A percentile compares a stretch with the other conserved stretches of the same genome.
These are phyloP conservation scores for Lithophane semibrunnea DNA, from an alignment of 2,888 invertebrate genomes.

Conservation along the genomic window DNA sequence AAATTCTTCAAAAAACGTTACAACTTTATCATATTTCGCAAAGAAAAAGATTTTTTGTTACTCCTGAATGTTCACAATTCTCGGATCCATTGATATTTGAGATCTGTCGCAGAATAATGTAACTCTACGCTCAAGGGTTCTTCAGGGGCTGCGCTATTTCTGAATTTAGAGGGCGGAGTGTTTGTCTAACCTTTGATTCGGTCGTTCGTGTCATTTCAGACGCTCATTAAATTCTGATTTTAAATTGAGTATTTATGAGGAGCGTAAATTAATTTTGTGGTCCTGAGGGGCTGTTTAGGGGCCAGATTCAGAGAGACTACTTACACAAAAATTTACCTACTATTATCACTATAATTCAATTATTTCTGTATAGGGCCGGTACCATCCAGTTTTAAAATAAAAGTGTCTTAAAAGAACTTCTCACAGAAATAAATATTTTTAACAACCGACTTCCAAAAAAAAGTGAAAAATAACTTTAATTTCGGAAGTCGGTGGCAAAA, in stretches of 20 bases:
- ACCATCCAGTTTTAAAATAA: no score
- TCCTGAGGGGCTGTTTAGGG: constrained; percentile 11
- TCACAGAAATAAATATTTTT: no score
- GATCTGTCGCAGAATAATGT: constrained; percentile 53
- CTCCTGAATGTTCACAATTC: constrained; percentile 60
- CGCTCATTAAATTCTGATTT: constrained; percentile 58
- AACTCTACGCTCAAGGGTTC: constrained; percentile 50
- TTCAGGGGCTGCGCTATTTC: constrained; percentile 49
- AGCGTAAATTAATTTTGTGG: constrained; percentile 51
- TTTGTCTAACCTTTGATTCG: constrained; percentile 60
- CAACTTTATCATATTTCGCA: constrained; percentile 54
- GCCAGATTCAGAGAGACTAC: background rate
- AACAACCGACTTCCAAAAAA: no score
- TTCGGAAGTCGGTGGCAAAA: no score
- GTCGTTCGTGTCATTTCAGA: constrained; percentile 28
- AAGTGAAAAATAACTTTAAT: no score
- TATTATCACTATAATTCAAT: background rate
- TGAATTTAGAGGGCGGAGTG: constrained; percentile 47
- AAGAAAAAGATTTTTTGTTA: constrained; percentile 61
- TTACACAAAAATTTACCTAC: background rate
- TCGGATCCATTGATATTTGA: constrained; percentile 61
- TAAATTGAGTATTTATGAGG: constrained; percentile 44
- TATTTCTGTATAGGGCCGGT: background rate
- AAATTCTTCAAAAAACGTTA: constrained; percentile 30
- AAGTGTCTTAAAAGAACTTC: no score